Percentiles rank a stretch among this genome's conserved stretches.
phyloP scores from a whole-genome alignment of 2,113 vertebrate species.

The Lucifuga dentata region DNA sequence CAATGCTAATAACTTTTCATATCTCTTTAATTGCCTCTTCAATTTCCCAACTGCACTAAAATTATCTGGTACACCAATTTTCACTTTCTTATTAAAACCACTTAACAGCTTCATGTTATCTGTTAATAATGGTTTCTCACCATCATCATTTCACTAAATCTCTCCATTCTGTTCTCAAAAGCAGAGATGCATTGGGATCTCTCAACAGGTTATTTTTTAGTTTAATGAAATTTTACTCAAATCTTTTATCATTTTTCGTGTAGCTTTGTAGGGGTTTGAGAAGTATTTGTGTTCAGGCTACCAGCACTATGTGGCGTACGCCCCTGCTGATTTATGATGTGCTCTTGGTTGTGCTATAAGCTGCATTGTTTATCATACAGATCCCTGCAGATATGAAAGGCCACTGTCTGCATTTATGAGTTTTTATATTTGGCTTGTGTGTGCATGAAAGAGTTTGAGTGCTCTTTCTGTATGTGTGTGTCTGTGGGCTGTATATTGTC shows the following conservation, averaged over 20 bases:
- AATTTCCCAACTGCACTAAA: too few relatives aligned
- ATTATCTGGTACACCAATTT: too few relatives aligned
- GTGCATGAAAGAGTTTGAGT: constrained; percentile 10
- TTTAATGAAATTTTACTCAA: background rate
- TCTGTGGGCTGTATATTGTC: background rate
- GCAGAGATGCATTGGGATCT: too few relatives aligned
- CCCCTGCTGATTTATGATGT: background rate
- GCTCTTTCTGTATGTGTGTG: constrained; percentile 7
- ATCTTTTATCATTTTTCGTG: background rate
- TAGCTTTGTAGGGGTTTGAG: background rate
- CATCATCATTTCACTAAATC: too few relatives aligned
- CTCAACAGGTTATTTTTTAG: background rate
- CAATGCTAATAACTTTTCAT: too few relatives aligned
- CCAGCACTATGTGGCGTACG: background rate
- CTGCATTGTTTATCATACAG: constrained; percentile 5
- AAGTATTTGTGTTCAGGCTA: background rate
- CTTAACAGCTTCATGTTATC: too few relatives aligned
- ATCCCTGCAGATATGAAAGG: constrained; percentile 2
- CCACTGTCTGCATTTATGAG: constrained; percentile 13
- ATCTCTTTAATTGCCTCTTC: too few relatives aligned
- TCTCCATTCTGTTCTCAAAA: too few relatives aligned
- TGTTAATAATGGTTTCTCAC: too few relatives aligned
- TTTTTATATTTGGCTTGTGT: background rate
- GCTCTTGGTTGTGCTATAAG: constrained; percentile 14
- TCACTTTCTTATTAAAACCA: too few relatives aligned